Evolutionary conservation across 2,113 vertebrate genomes (phyloP).

Genomic region (Scolopax mira): DNA sequence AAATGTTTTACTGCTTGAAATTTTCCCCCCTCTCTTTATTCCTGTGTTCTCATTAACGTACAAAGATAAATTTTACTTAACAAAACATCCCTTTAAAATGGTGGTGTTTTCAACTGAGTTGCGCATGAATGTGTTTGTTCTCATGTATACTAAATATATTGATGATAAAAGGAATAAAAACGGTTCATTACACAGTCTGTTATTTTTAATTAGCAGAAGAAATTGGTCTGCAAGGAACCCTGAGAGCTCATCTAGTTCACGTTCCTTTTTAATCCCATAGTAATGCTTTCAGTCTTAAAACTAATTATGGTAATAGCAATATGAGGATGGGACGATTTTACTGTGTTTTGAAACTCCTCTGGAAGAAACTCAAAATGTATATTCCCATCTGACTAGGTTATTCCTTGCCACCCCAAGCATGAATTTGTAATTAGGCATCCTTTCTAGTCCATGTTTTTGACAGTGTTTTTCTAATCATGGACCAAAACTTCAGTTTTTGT

Average conservation of each 20-base stretch:
- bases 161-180: background rate
- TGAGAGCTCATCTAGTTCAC: background rate
- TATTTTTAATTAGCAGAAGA: background rate
- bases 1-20: background rate
- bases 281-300: background rate
- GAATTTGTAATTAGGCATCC: background rate
- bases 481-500: background rate
- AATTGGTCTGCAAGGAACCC: background rate
- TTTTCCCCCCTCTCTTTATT: background rate
- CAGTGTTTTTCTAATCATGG: background rate
- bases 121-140: background rate
- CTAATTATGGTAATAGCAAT: background rate
- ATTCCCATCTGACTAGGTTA: background rate
- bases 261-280: background rate
- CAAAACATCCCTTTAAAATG: background rate
- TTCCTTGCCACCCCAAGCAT: background rate
- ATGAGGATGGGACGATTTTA: background rate
- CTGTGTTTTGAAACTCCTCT: background rate
- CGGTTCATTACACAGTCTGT: background rate
- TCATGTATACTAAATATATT: background rate
- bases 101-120: fast-evolving
- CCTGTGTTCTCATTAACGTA: background rate
- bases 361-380: background rate
- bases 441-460: background rate
- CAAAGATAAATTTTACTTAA: background rate